These are phyloP conservation scores for Troglohyphantes excavatus DNA, from an alignment of 2,888 invertebrate genomes.

Conservation along the genomic window DNA sequence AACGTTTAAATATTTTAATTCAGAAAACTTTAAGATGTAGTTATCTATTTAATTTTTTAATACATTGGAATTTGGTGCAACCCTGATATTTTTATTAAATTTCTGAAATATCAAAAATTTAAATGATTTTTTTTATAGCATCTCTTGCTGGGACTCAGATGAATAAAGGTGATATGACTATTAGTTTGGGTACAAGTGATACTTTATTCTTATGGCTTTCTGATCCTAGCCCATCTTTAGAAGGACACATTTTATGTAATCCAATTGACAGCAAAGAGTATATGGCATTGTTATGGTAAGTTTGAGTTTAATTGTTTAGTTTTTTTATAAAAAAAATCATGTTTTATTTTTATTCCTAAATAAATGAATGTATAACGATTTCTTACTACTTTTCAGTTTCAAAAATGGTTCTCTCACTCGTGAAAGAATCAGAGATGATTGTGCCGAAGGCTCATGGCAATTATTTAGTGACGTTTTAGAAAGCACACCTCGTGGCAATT, in stretches of 20 bases:
- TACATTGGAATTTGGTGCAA: no score
- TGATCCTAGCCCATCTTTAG: constrained; percentile 86
- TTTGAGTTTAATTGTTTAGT: not conserved
- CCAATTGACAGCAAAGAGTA: constrained; percentile 90
- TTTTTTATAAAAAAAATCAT: not conserved
- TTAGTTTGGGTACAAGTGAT: constrained; percentile 93
- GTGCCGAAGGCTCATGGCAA: constrained; percentile 91
- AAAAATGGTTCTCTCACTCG: constrained; percentile 97
- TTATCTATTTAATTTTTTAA: no score
- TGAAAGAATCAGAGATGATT: constrained; percentile 89
- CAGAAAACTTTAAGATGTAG: no score
- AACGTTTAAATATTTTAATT: no score
- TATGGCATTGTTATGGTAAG: constrained; percentile 94
- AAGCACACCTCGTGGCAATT: constrained; percentile 94
- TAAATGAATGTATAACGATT: not conserved
- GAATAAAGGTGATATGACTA: constrained; percentile 90
- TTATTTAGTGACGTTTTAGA: constrained; percentile 91
- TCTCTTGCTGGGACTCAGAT: constrained; percentile 89
- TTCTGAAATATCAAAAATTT: not conserved
- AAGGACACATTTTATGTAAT: constrained; percentile 94
- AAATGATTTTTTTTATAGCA: constrained; percentile 80
- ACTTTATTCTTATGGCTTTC: constrained; percentile 89
- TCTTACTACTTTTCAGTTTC: constrained; percentile 85
- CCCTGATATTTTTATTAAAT: no score
- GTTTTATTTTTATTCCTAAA: not conserved